Base-by-base conservation (phyloP, 1,140 invertebrate species). In the Pomacea maculata region DNA sequence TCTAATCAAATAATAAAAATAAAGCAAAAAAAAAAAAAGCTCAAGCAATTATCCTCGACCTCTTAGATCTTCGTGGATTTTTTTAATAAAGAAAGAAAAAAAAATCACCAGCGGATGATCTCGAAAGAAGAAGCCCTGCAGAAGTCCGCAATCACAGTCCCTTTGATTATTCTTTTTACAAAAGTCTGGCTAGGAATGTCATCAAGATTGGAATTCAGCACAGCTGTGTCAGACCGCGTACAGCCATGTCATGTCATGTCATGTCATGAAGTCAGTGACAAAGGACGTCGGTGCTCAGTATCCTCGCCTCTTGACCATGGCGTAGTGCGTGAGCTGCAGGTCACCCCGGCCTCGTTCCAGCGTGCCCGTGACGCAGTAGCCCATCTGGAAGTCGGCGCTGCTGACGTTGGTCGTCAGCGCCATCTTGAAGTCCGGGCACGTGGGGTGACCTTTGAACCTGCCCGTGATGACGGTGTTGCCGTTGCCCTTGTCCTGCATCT, bases 291-390 rank as follows among this genome's bases (percentile, higher is more conserved):
- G 54, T 14, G 63, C 68, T 87, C 81, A 89, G 81, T 89, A 91
- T 14, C 92, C 94, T 76, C 93, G 92, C 77, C 95, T 93, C 86
- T 95, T 94, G 84, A 96, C 95, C 85, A 96, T 95, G 54, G 95
- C 95, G 87, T 96, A 96, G 89, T 97, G 95, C 70, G 95, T 96
- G 91, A 96, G 95, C 90, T 96, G 95, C 89, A 95, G 95, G 82
- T 93, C 93, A 90, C 95, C 95, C 81, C 94, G 86, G 75, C 95
- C 95, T n/a, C 95, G 93, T 89, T 96, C 95, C 84, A 97, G 91
- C 12, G 95, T 96, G 17, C 96, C 95, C 0, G 95, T 96, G 93
- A 97, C 95, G 86, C 95, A 95, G 91, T 96, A 96, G 61, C 95
- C 95, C 94, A 96, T 95, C 90, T 96, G 96, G 92, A 96, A 96